Evolutionary conservation across 2,888 invertebrate genomes (phyloP), one percentile per base, ranked within the genome.

Genomic region (Epirrhoe alternata): DNA sequence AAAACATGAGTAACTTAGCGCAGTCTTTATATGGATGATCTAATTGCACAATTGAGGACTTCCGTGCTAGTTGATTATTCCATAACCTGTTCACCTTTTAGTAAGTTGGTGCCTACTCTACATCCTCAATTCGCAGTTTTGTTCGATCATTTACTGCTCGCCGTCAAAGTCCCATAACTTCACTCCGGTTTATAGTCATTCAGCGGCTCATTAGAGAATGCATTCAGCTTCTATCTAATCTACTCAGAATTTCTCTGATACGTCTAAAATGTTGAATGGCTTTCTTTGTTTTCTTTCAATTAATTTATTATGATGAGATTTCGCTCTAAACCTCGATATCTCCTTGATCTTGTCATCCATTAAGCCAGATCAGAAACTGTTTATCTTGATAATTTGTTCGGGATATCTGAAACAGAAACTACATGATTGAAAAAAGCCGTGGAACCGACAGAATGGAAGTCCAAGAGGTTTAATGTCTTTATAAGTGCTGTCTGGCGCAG

Each of bases 401-500:
- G 80, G 77, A 82, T 78, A 79, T 78, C 68, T 57, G 61, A 62
- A 74, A 78, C 77, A 79, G 80, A 81, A 81, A 76, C 56, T 68
- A 72, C 67, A 68, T 51, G 72, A 74, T 70, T 77, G 75, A 71
- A 70, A 74, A 77, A 78, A 73, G 68, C 77, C 71, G 74, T 77
- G 74, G 74, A 80, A 57, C 49, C 54, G 73, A 74, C 79, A 76
- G 79, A 84, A 83, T 85, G 80, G 80, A 76, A 78, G 82, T 78
- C 83, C 78, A 78, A 80, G 80, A 79, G 72, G 76, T 86, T 87
- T 92, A 93, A 92, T 93, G 93, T 90, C 93, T 93, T 91, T 92
- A 92, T 92, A 92, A 92, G 92, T 92, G 93, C 87, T 86, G 84
- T 85, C 86, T 82, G 83, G 86, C 88, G 85, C 83, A 83, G 84